Conservation (phyloP, 1,140 invertebrate genomes). For the Heliconius melpomene region DNA sequence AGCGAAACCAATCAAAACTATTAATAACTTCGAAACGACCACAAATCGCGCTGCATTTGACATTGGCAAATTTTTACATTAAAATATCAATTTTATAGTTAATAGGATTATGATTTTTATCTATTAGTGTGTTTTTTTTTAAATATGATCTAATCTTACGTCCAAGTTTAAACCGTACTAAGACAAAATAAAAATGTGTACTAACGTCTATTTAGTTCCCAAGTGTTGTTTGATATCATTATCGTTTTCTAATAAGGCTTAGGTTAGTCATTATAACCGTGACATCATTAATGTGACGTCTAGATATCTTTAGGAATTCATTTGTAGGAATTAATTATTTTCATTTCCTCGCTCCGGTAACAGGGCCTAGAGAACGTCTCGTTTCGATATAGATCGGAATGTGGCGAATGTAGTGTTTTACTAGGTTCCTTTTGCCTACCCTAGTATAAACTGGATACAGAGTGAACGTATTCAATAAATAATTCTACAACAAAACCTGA, state of each 20-base stretch:
- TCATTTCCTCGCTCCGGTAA: too few species aligned
- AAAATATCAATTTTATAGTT: background rate
- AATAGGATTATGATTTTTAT: background rate
- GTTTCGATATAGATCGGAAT: too few species aligned
- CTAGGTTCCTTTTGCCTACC: too few species aligned
- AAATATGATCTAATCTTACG: background rate
- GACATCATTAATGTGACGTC: background rate
- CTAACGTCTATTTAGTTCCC: too few species aligned
- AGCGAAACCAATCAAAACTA: slow-evolving; percentile 1
- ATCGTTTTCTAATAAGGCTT: background rate
- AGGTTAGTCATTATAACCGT: background rate
- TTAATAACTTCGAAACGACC: background rate
- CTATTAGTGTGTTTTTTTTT: background rate
- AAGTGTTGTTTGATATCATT: background rate
- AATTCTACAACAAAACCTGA: background rate
- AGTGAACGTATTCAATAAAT: too few species aligned
- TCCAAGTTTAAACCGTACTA: too few species aligned
- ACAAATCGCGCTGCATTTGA: background rate
- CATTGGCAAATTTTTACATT: background rate
- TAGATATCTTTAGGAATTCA: background rate
- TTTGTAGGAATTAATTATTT: too few species aligned
- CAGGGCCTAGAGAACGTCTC: too few species aligned
- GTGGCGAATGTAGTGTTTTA: too few species aligned
- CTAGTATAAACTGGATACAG: too few species aligned
- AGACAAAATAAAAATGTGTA: too few species aligned